A percentile compares a stretch with the other conserved stretches of the same genome.
phyloP scores from a whole-genome alignment of 64 coral and sea anemone genomes.

The Catalaphyllia jardinei region DNA sequence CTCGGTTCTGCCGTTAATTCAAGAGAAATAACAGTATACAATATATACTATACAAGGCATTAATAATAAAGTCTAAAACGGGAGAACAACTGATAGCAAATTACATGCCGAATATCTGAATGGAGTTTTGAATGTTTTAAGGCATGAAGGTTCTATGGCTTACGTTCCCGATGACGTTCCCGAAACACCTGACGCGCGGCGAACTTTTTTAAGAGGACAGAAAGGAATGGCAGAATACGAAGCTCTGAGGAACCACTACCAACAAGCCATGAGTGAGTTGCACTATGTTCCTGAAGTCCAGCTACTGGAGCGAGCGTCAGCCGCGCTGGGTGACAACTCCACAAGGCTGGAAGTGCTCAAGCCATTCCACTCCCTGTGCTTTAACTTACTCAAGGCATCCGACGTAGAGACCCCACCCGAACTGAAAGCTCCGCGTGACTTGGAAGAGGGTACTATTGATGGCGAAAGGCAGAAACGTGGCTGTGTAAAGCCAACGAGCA shows the following conservation, averaged over 20 bases:
- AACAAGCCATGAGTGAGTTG: slow-evolving; percentile 1
- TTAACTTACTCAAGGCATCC: background rate
- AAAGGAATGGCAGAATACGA: background rate
- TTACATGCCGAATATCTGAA: no score
- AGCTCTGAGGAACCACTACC: background rate
- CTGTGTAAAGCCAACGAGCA: background rate
- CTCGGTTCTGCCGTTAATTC: no score
- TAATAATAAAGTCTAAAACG: background rate
- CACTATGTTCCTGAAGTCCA: slow-evolving; percentile 18
- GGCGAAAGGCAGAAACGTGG: background rate
- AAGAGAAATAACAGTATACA: no score
- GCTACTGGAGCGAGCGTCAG: slow-evolving; percentile 21
- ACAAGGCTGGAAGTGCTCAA: slow-evolving; percentile 4
- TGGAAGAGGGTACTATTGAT: slow-evolving; percentile 5
- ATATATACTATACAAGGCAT: no score
- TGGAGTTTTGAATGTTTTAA: background rate
- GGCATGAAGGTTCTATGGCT: background rate
- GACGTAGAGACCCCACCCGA: background rate
- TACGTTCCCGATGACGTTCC: slow-evolving; percentile 6
- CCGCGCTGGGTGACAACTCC: slow-evolving; percentile 1
- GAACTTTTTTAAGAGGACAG: background rate
- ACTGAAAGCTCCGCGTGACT: background rate
- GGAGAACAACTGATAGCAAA: background rate
- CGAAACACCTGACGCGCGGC: background rate
- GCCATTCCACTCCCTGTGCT: slow-evolving; percentile 23